Evolutionary conservation across 1,140 invertebrate genomes (phyloP), one percentile per base, ranked within the genome.

Genomic region (Drosophila navojoa): DNA sequence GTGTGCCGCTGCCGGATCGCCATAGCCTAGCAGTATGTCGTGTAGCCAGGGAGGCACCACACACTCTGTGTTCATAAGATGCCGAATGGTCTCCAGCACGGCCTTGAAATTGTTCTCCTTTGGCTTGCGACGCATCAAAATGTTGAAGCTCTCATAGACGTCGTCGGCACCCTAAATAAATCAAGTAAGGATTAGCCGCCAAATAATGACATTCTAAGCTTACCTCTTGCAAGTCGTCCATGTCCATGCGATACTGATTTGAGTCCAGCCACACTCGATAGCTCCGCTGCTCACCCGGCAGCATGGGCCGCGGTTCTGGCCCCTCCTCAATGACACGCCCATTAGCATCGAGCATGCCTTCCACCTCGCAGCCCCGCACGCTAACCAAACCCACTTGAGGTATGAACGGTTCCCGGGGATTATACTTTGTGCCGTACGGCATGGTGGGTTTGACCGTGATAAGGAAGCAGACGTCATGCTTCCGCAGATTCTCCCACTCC

Each of bases 31-130:
- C 60, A 99, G 97, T 73, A 99, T 97, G 92, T 99, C 98, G 90
- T 99, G 97, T 5, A 99, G 93, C 99, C 99, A 99, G 81, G 99
- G 96, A 0, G 99, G 99, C 1, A 99, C 99, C 15, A 99, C 98
- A 93, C 98, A 99, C 91, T 99, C 97, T 0, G 98, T 99, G 91
- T 99, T 99, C 98, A 99, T 99, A 52, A 99, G 94, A 92, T 99
- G 98, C 4, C 99, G 93, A 73, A 99, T 99, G 0, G 99, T 99
- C 93, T 99, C 98, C 70, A 99, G 92, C 7, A 99, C 99, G 0
- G 99, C 99, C 93, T 99, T 98, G 92, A 99, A 99, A 93, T 99
- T 99, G 91, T 99, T 99, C 92, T 99, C 98, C 92, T 99, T 99
- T 0, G 99, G 98, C 92, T 99, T 99, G 27, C 99, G 94, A 53